Evolutionary conservation across 1,140 invertebrate genomes (phyloP).

Genomic region (Berghia stephanieae): DNA sequence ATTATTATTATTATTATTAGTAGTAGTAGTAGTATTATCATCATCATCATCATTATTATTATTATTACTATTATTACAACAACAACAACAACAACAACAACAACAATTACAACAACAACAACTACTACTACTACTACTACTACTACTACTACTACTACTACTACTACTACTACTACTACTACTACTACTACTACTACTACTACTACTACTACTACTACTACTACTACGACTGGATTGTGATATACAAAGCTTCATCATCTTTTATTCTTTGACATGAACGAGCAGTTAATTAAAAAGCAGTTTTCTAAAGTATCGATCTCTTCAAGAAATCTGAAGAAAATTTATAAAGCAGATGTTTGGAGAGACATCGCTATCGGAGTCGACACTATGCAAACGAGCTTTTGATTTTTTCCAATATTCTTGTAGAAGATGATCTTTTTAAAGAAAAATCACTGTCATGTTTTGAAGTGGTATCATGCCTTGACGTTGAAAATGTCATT

Average conservation of each 20-base stretch:
- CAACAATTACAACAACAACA: background rate
- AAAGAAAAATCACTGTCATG: background rate
- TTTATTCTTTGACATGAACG: too few species aligned
- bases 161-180: constrained; percentile 35
- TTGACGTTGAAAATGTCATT: too few species aligned
- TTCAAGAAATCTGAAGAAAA: constrained; percentile 4
- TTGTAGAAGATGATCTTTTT: background rate
- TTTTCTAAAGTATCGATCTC: too few species aligned
- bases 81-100: constrained; percentile 17
- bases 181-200: constrained; percentile 36
- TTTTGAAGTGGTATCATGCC: background rate
- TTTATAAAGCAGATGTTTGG: background rate
- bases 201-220: constrained; percentile 37
- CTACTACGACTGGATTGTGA: too few species aligned
- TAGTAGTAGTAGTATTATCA: too few species aligned
- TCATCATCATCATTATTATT: constrained; percentile 21
- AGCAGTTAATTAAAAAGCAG: too few species aligned
- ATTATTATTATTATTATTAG: too few species aligned
- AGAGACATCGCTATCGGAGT: background rate
- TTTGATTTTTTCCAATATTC: background rate
- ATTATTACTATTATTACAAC: constrained; percentile 20
- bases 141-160: constrained; percentile 31
- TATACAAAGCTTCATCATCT: background rate
- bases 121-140: constrained; percentile 26
- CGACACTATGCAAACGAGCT: background rate